Conservation (phyloP, 2,888 invertebrate genomes). For the Macrophya annulata region DNA sequence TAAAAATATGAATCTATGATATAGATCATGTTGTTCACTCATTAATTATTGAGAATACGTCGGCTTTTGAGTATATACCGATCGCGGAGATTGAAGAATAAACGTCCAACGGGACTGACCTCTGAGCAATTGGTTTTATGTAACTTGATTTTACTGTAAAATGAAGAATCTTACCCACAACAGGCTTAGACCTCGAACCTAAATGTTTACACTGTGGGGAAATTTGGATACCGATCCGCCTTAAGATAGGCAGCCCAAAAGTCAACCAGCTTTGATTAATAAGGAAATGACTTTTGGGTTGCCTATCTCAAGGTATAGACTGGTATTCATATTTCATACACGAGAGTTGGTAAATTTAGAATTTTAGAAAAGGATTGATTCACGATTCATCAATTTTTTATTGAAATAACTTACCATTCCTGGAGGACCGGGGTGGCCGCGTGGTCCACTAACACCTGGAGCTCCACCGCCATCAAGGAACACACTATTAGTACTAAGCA, state of each 20-base stretch:
- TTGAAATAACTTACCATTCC: constrained; percentile 79
- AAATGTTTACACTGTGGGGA: not conserved
- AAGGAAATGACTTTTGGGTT: too few species aligned
- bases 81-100: not conserved
- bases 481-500: constrained; percentile 67
- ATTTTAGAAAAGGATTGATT: not conserved
- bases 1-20: not conserved
- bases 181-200: not conserved
- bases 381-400: not conserved
- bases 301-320: too few species aligned
- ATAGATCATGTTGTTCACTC: not conserved
- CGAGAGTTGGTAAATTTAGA: not conserved
- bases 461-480: constrained; percentile 72
- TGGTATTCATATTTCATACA: too few species aligned
- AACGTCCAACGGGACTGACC: not conserved
- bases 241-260: too few species aligned
- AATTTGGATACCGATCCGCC: too few species aligned
- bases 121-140: not conserved
- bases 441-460: constrained; percentile 80
- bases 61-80: not conserved
- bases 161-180: not conserved
- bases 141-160: not conserved
- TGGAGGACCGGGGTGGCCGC: constrained; percentile 82
- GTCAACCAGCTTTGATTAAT: too few species aligned
- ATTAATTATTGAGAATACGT: too few species aligned